These are phyloP conservation scores for Drosophila pseudotakahashii DNA, from an alignment of 2,888 invertebrate genomes.

Conservation along the genomic window DNA sequence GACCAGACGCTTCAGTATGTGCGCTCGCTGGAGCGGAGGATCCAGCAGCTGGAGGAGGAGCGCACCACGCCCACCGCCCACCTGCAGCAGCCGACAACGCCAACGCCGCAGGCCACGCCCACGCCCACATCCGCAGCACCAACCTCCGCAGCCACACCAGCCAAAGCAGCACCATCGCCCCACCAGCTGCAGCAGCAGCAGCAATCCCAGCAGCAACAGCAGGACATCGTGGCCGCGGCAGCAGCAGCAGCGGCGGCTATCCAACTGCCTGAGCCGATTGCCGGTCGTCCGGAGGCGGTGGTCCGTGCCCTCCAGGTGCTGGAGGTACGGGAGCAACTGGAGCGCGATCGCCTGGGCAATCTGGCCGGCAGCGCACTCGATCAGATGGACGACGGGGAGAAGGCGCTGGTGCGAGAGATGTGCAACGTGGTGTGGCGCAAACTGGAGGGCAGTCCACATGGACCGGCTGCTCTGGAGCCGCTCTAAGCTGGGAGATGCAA, in stretches of 20 bases:
- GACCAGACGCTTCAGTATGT: conserved; percentile 97
- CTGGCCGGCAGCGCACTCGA: conserved; percentile 82
- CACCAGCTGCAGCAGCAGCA: conserved; percentile 50
- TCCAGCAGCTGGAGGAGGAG: conserved; percentile 93
- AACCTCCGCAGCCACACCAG: conserved; percentile 32
- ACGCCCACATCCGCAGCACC: conserved; percentile 35
- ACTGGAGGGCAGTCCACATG: conserved; percentile 92
- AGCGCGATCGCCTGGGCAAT: conserved; percentile 87
- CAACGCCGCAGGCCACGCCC: conserved; percentile 52
- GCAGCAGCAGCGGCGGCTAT: conserved; percentile 61
- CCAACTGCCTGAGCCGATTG: conserved; percentile 83
- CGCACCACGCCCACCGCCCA: conserved; percentile 84
- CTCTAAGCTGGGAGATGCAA: conserved; percentile 63
- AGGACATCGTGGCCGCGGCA: conserved; percentile 65
- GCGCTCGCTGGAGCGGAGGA: conserved; percentile 93
- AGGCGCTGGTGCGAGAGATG: conserved; percentile 97
- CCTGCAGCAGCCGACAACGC: conserved; percentile 53
- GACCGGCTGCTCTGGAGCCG: conserved; percentile 79
- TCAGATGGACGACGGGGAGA: conserved; percentile 93
- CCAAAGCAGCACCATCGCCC: conserved; percentile 35
- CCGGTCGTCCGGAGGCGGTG: conserved; percentile 94
- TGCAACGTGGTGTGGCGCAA: conserved; percentile 98
- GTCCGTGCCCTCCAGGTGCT: conserved; percentile 96
- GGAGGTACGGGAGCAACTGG: conserved; percentile 94
- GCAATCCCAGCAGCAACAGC: conserved; percentile 49